Percentiles rank a stretch among this genome's conserved stretches.
These are phyloP conservation scores for Loris lydekkerianus DNA, from an alignment of 2,797 vertebrate species.

Conservation along the genomic window DNA sequence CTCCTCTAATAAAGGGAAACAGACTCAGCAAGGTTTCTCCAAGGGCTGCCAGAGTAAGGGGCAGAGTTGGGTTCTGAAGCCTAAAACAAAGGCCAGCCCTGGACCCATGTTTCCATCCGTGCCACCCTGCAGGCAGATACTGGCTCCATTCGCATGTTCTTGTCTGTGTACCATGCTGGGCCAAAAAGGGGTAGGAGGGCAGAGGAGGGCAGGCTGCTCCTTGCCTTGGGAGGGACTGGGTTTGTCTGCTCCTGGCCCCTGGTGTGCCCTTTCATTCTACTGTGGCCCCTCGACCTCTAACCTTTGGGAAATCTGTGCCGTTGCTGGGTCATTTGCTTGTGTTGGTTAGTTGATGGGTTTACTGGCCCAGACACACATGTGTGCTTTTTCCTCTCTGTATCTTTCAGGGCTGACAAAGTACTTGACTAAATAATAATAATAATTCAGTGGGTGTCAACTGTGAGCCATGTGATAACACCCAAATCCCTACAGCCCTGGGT, in stretches of 20 bases:
- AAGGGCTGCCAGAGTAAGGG: background rate
- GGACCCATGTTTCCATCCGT: background rate
- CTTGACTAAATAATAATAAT: background rate
- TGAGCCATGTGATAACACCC: background rate
- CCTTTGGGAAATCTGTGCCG: background rate
- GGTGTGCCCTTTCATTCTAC: background rate
- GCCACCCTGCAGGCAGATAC: background rate
- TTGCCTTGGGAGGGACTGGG: background rate
- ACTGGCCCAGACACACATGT: background rate
- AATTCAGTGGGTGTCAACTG: background rate
- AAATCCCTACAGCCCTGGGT: background rate
- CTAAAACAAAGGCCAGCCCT: background rate
- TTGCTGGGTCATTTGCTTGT: background rate
- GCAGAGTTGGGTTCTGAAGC: background rate
- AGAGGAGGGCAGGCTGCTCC: background rate
- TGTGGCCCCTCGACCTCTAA: background rate
- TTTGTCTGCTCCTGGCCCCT: background rate
- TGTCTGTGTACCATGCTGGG: background rate
- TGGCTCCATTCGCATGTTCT: accelerated
- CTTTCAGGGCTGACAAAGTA: background rate
- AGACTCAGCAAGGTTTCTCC: background rate
- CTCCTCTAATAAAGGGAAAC: background rate
- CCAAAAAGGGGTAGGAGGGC: background rate
- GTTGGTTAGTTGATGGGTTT: background rate
- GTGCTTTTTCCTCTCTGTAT: background rate